phyloP scores from a whole-genome alignment of 2,113 vertebrate genomes.

The Cyprinus carpio region DNA sequence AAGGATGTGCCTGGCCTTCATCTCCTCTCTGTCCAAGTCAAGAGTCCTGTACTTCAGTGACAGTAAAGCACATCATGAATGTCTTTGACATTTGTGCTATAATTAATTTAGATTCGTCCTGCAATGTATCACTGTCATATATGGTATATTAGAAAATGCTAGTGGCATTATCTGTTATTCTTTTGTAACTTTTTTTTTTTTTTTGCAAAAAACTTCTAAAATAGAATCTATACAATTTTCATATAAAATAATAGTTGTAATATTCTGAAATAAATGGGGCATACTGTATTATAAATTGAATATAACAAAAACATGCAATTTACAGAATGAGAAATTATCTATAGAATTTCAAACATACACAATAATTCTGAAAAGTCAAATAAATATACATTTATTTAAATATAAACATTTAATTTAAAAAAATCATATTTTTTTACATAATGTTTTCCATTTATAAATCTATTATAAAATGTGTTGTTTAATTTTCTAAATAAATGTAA shows the following conservation, averaged over 20 bases:
- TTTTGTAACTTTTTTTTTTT: neutral
- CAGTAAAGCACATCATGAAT: constrained; percentile 3
- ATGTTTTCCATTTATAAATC: neutral
- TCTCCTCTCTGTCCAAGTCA: constrained; percentile 26
- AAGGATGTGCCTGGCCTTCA: constrained; percentile 29
- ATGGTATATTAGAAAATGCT: neutral
- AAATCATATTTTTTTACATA: neutral
- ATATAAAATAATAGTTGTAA: neutral
- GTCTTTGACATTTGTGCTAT: constrained; percentile 17
- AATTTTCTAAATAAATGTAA: neutral
- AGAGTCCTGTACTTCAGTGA: constrained; percentile 9
- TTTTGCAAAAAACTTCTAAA: neutral
- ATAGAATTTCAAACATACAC: neutral
- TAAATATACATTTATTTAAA: too few relatives aligned
- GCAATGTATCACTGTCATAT: neutral
- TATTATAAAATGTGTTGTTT: neutral
- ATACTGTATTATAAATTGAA: neutral
- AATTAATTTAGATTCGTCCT: constrained; percentile 1
- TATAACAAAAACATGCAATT: neutral
- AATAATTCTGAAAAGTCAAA: neutral
- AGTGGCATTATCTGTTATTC: neutral
- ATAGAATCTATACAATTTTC: neutral
- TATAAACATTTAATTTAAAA: too few relatives aligned
- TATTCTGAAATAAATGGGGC: neutral
- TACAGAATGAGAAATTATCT: neutral